A percentile compares a stretch with the other conserved stretches of the same genome.
phyloP scores from a whole-genome alignment of 2,113 vertebrate genomes.

The Anhinga rufa region DNA sequence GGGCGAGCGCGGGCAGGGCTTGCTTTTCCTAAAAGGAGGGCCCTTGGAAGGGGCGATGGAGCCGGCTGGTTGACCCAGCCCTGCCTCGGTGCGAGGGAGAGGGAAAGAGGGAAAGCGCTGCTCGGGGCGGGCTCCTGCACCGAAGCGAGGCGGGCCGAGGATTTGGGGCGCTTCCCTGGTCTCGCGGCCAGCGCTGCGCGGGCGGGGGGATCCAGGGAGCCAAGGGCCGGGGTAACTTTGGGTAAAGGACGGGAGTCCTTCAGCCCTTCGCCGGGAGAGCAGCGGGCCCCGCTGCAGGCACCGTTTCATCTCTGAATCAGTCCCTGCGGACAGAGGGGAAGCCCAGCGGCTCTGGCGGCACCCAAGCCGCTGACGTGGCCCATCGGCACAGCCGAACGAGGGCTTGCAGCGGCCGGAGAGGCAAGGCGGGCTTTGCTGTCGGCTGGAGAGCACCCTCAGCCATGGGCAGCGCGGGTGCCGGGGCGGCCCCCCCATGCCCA shows the following conservation, averaged over 20 bases:
- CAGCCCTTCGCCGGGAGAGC: neutral
- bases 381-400: too few relatives aligned
- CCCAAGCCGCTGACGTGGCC: too few relatives aligned
- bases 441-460: neutral
- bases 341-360: too few relatives aligned
- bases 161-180: neutral
- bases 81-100: neutral
- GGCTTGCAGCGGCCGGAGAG: neutral
- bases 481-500: neutral
- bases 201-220: neutral
- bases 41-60: neutral
- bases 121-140: neutral
- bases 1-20: accelerated
- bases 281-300: neutral
- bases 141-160: neutral
- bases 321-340: neutral
- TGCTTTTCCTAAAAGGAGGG: neutral
- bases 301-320: neutral
- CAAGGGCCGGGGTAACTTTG: neutral
- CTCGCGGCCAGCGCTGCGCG: neutral
- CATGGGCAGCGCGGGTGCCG: neutral
- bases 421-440: neutral
- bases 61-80: neutral
- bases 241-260: neutral
- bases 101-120: neutral